Evolutionary conservation across 2,888 invertebrate genomes (phyloP).

Genomic region (Agonopterix subpropinquella): DNA sequence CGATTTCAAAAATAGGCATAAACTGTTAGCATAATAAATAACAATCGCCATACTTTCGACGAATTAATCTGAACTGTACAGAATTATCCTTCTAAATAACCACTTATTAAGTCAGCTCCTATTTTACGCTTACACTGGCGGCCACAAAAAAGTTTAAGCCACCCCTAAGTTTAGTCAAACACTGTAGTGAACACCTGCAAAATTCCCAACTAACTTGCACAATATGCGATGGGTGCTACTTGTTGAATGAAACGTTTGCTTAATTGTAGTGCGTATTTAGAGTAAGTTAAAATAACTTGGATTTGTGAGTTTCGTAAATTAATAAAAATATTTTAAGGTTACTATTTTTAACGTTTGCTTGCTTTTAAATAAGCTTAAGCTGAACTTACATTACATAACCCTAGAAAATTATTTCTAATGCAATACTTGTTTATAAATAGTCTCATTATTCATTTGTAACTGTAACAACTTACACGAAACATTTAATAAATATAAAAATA

Average conservation of each 20-base stretch:
- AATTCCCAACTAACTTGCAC: conserved; percentile 59
- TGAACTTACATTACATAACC: too few relatives aligned
- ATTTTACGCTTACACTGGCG: conserved; percentile 54
- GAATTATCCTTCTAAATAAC: conserved; percentile 56
- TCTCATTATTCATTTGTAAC: too few relatives aligned
- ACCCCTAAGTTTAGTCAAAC: conserved; percentile 42
- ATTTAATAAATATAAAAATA: too few relatives aligned
- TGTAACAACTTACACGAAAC: too few relatives aligned
- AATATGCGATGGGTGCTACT: conserved; percentile 47
- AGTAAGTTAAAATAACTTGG: background rate
- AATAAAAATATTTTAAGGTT: too few relatives aligned
- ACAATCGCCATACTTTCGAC: conserved; percentile 10
- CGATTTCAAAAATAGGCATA: background rate
- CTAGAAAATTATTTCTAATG: too few relatives aligned
- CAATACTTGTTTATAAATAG: too few relatives aligned
- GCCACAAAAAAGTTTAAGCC: conserved; percentile 54
- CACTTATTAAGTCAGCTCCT: conserved; percentile 61
- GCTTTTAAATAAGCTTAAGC: too few relatives aligned
- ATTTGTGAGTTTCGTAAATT: background rate
- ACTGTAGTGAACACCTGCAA: conserved; percentile 52
- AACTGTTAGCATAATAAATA: background rate
- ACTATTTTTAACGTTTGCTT: too few relatives aligned
- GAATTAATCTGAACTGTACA: conserved; percentile 40
- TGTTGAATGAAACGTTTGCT: conserved; percentile 19
- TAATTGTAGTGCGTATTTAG: conserved; percentile 17